A percentile compares a stretch with the other conserved stretches of the same genome.
phyloP scores from a whole-genome alignment of 1,140 invertebrate species.

The Plodia interpunctella region DNA sequence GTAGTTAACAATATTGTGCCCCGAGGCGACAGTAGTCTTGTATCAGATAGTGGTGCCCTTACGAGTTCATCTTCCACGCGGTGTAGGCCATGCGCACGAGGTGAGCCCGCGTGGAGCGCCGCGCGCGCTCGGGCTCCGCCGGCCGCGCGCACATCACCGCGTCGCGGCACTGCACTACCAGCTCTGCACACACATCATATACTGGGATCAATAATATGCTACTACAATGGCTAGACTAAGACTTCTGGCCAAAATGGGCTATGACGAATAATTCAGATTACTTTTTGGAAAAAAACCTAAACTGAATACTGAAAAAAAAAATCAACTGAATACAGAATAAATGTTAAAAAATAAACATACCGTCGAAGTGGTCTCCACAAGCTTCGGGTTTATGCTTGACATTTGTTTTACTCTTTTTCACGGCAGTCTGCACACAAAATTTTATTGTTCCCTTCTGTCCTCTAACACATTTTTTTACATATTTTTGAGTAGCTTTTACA shows the following conservation, averaged over 20 bases:
- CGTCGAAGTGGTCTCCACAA: constrained; percentile 23
- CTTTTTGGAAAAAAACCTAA: no score
- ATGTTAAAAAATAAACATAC: constrained; percentile 22
- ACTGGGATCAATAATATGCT: no score
- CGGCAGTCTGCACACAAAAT: constrained; percentile 54
- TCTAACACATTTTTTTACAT: constrained; percentile 36
- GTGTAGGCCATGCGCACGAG: constrained; percentile 24
- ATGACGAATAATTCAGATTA: no score
- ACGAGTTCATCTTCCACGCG: constrained; percentile 23
- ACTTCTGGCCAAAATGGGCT: no score
- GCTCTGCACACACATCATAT: constrained; percentile 10
- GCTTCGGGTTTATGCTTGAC: constrained; percentile 23
- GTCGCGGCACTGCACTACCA: constrained; percentile 24
- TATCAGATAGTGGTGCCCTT: not conserved
- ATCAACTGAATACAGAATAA: not conserved
- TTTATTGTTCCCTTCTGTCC: constrained; percentile 42
- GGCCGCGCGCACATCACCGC: constrained; percentile 25
- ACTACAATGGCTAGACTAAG: no score
- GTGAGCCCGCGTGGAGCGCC: constrained; percentile 14
- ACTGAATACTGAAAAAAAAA: not conserved
- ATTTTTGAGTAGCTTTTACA: constrained; percentile 31
- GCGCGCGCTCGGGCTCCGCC: not conserved
- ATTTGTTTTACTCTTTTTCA: constrained; percentile 30
- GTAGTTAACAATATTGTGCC: no score
- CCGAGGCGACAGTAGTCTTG: no score